phyloP scores from a whole-genome alignment of 2,113 vertebrate species.

The Hippotragus niger region DNA sequence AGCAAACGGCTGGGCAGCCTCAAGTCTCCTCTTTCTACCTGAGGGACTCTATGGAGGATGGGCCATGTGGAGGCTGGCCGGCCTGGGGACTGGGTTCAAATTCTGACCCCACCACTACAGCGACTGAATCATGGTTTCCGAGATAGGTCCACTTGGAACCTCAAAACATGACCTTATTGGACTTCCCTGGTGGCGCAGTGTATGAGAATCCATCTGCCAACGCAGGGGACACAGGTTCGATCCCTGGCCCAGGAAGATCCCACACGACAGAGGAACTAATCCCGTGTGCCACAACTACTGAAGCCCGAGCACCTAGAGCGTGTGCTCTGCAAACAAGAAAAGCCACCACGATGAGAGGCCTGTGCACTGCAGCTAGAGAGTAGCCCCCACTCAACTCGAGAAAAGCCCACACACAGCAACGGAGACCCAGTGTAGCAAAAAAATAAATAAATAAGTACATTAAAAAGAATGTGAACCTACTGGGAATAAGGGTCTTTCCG shows the following conservation, averaged over 20 bases:
- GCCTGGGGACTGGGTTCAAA: not conserved
- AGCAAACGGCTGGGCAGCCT: not conserved
- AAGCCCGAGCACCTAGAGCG: accelerated
- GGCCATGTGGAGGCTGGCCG: not conserved
- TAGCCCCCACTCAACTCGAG: not conserved
- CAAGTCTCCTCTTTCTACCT: not conserved
- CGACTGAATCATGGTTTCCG: not conserved
- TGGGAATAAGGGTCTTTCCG: not conserved
- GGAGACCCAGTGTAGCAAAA: not conserved
- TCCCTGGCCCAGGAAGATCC: not conserved
- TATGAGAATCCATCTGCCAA: not conserved
- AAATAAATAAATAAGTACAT: not conserved
- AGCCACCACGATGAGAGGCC: not conserved
- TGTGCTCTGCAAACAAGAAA: not conserved
- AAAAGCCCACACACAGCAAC: not conserved
- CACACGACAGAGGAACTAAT: not conserved
- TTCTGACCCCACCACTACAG: not conserved
- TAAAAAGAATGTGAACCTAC: not conserved
- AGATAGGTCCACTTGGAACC: not conserved
- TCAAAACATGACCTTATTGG: not conserved
- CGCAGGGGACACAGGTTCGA: not conserved
- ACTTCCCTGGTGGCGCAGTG: not conserved
- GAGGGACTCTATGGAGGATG: not conserved
- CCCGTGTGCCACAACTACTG: not conserved
- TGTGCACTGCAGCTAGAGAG: not conserved